Evolutionary conservation across 2,113 vertebrate genomes (phyloP).

Genomic region (Hippocampus abdominalis): DNA sequence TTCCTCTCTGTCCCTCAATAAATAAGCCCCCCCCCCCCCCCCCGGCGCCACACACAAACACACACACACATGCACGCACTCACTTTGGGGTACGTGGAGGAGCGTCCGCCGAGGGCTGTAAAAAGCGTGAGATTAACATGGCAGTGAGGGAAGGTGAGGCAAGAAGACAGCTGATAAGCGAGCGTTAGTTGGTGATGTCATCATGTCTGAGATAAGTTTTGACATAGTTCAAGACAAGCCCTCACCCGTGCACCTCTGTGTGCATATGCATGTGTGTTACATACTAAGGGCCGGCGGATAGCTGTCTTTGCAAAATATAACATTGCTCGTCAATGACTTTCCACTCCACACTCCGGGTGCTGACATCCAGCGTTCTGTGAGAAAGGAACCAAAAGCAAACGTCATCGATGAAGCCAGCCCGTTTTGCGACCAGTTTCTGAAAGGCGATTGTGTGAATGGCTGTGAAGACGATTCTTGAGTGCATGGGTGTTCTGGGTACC

Average conservation of each 20-base stretch:
- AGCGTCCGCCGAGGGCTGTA: conserved; percentile 18
- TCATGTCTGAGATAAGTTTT: conserved; percentile 48
- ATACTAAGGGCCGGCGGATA: too few species aligned
- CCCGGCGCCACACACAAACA: conserved; percentile 47
- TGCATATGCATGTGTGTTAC: neutral
- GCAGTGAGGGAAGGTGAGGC: conserved; percentile 24
- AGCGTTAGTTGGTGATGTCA: conserved; percentile 53
- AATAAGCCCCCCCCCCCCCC: conserved; percentile 29
- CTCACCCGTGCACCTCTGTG: neutral
- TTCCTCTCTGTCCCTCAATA: conserved; percentile 21
- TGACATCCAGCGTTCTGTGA: too few species aligned
- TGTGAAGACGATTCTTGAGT: too few species aligned
- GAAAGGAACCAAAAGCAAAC: too few species aligned
- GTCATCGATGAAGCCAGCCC: too few species aligned
- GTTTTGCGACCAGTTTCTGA: too few species aligned
- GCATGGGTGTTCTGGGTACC: too few species aligned
- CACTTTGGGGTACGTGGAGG: neutral
- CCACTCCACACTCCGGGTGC: too few species aligned
- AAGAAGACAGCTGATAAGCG: conserved; percentile 51
- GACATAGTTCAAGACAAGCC: conserved; percentile 38
- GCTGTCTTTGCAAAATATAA: too few species aligned
- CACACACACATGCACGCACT: conserved; percentile 21
- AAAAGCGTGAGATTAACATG: conserved; percentile 28
- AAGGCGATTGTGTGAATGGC: too few species aligned
- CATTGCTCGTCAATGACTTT: too few species aligned